phyloP scores from a whole-genome alignment of 2,113 vertebrate genomes.

The Excalfactoria chinensis region DNA sequence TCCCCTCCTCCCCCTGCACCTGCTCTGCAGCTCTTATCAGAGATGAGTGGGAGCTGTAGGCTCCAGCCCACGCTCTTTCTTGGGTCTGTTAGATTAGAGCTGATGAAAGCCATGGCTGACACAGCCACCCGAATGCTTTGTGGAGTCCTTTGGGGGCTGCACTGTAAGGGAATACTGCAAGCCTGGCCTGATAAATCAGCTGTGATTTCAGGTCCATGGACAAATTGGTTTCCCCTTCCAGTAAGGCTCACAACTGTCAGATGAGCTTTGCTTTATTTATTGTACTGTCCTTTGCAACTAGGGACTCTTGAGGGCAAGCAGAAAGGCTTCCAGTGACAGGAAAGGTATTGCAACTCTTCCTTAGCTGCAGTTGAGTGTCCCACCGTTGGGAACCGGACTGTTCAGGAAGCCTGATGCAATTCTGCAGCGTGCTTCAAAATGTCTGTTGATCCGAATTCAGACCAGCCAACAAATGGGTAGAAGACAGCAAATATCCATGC shows the following conservation, averaged over 20 bases:
- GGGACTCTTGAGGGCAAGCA: not conserved
- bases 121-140: not conserved
- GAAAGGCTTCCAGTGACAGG: not conserved
- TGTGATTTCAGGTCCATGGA: slow-evolving; percentile 6
- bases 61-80: slow-evolving; percentile 11
- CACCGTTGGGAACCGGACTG: not conserved
- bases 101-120: not conserved
- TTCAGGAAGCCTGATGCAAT: not conserved
- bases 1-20: slow-evolving; percentile 11
- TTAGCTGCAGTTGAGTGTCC: not conserved
- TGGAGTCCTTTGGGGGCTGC: not conserved
- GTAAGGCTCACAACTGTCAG: slow-evolving; percentile 9
- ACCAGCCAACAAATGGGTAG: not conserved
- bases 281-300: not conserved
- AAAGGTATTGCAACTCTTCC: not conserved
- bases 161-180: not conserved
- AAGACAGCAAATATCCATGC: not conserved
- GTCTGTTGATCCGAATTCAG: not conserved
- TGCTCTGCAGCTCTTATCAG: not conserved
- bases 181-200: slow-evolving; percentile 9
- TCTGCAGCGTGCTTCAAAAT: not conserved
- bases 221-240: slow-evolving; percentile 15
- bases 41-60: not conserved
- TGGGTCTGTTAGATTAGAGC: not conserved
- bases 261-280: slow-evolving; percentile 27